These are phyloP conservation scores for Cherax quadricarinatus DNA, from an alignment of 1,140 invertebrate species.

Conservation along the genomic window DNA sequence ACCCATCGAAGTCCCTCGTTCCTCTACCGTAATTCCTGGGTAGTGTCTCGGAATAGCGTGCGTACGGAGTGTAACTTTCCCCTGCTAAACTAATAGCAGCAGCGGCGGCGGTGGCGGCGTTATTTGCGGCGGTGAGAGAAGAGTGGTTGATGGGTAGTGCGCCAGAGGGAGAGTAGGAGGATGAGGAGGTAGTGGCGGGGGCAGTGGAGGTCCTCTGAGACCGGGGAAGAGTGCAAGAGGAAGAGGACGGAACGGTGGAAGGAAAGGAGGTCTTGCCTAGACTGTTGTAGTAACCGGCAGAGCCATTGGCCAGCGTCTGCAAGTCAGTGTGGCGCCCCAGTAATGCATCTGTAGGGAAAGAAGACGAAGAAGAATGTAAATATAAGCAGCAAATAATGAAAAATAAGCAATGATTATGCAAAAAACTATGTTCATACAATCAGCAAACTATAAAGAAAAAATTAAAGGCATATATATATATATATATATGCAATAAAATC, in stretches of 20 bases:
- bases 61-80: not conserved
- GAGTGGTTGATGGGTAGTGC: too few species aligned
- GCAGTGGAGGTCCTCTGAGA: not conserved
- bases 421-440: not conserved
- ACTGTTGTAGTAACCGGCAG: slow-evolving; percentile 24
- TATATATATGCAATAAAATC: not conserved
- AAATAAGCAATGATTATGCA: not conserved
- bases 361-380: not conserved
- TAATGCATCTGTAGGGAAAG: slow-evolving; percentile 16
- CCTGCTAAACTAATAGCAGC: not conserved
- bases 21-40: slow-evolving; percentile 50
- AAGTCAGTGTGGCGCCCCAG: not conserved
- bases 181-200: not conserved
- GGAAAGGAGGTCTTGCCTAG: slow-evolving; percentile 23
- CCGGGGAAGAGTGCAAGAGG: not conserved
- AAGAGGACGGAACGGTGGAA: not conserved
- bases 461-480: not conserved
- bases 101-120: not conserved
- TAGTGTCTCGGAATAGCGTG: slow-evolving; percentile 37
- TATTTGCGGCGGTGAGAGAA: not conserved
- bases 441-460: not conserved
- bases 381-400: slow-evolving; percentile 7
- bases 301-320: slow-evolving; percentile 16
- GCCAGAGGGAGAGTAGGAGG: not conserved
- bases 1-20: slow-evolving; percentile 29